Percentiles rank a stretch among this genome's conserved stretches.
These are phyloP conservation scores for Martes martes DNA, from an alignment of 2,113 vertebrate species.

Conservation along the genomic window DNA sequence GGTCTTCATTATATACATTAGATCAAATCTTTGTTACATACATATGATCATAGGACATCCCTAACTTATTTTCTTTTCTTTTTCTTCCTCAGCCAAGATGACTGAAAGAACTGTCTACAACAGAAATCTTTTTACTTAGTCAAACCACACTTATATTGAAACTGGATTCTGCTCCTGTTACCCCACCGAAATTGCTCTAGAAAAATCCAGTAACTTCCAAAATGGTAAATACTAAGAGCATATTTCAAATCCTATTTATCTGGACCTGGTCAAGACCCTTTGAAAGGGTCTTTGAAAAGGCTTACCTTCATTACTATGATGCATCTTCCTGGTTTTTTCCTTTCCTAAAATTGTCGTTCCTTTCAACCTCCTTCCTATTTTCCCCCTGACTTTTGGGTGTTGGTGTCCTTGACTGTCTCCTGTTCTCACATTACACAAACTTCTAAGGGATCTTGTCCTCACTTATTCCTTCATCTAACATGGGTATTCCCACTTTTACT, in stretches of 20 bases:
- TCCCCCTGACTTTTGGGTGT: background rate
- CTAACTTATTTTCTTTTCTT: background rate
- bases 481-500: background rate
- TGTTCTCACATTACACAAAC: background rate
- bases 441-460: background rate
- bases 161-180: background rate
- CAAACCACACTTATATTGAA: background rate
- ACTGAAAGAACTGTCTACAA: background rate
- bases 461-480: background rate
- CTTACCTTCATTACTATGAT: background rate
- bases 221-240: background rate
- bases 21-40: background rate
- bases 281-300: background rate
- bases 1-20: background rate
- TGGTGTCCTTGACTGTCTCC: background rate
- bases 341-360: background rate
- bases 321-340: background rate
- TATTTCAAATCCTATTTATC: background rate
- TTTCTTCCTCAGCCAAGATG: background rate
- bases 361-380: background rate
- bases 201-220: background rate
- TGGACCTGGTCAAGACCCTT: background rate
- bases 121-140: background rate
- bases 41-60: background rate
- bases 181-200: background rate